A percentile compares a stretch with the other conserved stretches of the same genome.
Evolutionary conservation across 2,113 vertebrate genomes (phyloP).

Genomic region (Lamprologus tigripictilis): DNA sequence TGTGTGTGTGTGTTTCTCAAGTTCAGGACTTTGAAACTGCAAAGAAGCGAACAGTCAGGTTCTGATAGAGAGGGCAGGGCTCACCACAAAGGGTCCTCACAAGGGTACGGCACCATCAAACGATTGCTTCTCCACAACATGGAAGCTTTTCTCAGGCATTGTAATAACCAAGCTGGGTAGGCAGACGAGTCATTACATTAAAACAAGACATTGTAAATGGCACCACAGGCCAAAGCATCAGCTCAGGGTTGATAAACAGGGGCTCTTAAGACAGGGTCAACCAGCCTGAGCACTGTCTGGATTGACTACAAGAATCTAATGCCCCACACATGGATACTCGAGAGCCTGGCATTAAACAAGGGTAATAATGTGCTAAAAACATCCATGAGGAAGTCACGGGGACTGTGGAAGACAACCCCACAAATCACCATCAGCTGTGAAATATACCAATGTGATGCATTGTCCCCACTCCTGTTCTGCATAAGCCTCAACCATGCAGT

Average conservation of each 20-base stretch:
- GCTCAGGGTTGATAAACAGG: not conserved
- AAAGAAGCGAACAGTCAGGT: not conserved
- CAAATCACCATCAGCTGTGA: not conserved
- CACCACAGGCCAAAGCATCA: not conserved
- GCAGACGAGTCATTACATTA: accelerated
- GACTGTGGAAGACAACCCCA: not conserved
- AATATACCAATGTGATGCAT: not conserved
- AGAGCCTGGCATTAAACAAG: not conserved
- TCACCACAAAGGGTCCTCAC: accelerated
- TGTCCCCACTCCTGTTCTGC: not conserved
- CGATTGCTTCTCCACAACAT: not conserved
- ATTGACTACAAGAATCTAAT: not conserved
- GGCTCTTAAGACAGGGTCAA: not conserved
- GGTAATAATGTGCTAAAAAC: not conserved
- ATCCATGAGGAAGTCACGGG: accelerated
- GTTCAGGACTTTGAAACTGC: not conserved
- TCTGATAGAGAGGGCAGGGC: not conserved
- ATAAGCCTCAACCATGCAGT: not conserved
- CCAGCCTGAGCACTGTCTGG: not conserved
- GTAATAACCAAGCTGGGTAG: not conserved
- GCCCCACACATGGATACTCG: not conserved
- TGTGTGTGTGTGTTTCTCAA: accelerated
- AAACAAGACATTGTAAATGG: not conserved
- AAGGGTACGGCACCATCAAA: not conserved
- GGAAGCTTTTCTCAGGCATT: not conserved